Evolutionary conservation across 2,797 vertebrate species (phyloP).

Genomic region (Falco biarmicus): DNA sequence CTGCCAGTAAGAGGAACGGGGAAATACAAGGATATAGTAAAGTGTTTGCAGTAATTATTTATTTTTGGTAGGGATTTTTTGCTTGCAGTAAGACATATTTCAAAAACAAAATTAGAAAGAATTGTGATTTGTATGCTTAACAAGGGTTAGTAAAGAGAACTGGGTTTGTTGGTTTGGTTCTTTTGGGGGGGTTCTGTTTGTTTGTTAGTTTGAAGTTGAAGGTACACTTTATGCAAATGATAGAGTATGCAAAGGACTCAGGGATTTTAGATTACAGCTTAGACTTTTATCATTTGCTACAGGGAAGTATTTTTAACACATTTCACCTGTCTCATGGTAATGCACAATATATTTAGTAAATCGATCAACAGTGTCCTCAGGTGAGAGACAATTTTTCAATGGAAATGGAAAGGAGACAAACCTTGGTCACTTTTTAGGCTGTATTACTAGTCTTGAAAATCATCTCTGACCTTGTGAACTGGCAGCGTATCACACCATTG

Average conservation of each 20-base stretch:
- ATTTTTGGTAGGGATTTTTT: background rate
- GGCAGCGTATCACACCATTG: background rate
- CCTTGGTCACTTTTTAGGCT: background rate
- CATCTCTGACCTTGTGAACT: background rate
- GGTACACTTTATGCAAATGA: background rate
- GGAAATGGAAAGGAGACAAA: background rate
- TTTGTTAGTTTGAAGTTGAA: background rate
- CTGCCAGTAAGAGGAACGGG: background rate
- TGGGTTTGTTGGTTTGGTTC: background rate
- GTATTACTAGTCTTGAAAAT: background rate
- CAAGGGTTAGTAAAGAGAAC: background rate
- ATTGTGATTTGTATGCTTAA: background rate
- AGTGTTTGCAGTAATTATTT: background rate
- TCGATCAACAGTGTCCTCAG: background rate
- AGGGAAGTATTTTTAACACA: background rate
- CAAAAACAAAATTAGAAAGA: background rate
- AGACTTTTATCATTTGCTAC: background rate
- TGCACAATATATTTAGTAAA: background rate
- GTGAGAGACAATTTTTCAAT: background rate
- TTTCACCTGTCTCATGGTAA: background rate
- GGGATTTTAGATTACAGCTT: background rate
- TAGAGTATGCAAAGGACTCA: accelerated
- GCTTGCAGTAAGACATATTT: accelerated
- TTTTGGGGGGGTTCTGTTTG: too few species aligned
- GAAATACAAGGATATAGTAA: background rate